Evolutionary conservation across 53 echinoderm and acorn worm genomes (phyloP).

Genomic region (Holothuria leucospilota): DNA sequence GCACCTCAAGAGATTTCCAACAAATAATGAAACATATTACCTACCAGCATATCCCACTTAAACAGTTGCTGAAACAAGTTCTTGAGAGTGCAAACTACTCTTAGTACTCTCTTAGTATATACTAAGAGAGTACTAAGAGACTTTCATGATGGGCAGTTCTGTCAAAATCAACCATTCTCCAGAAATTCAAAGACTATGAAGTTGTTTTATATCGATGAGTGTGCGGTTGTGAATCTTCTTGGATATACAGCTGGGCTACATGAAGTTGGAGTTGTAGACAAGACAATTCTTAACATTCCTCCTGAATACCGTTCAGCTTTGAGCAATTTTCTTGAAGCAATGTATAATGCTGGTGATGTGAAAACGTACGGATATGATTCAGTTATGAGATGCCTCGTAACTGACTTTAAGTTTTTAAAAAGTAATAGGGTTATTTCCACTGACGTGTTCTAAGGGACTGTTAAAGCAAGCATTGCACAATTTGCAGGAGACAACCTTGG

Average conservation of each 20-base stretch:
- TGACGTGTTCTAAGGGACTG: slow-evolving; percentile 38
- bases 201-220: slow-evolving; percentile 57
- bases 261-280: slow-evolving; percentile 45
- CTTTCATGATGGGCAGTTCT: slow-evolving; percentile 60
- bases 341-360: slow-evolving; percentile 43
- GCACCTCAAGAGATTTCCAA: slow-evolving; percentile 44
- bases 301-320: slow-evolving; percentile 36
- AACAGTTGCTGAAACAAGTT: too few species aligned
- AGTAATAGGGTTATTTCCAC: slow-evolving; percentile 48
- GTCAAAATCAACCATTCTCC: slow-evolving; percentile 29
- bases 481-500: slow-evolving; percentile 57
- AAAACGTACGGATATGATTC: slow-evolving; percentile 40
- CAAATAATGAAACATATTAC: slow-evolving; percentile 47
- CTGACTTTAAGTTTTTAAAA: slow-evolving; percentile 48
- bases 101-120: too few species aligned
- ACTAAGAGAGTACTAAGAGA: slow-evolving; percentile 47
- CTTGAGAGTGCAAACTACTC: too few species aligned
- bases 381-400: slow-evolving; percentile 46
- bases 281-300: slow-evolving; percentile 3
- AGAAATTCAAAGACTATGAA: slow-evolving; percentile 25
- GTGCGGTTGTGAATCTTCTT: slow-evolving; percentile 47
- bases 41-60: background rate
- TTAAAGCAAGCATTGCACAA: slow-evolving; percentile 52
- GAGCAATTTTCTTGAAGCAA: slow-evolving; percentile 19
- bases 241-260: slow-evolving; percentile 49